Evolutionary conservation across 2,888 invertebrate species (phyloP).

Genomic region (Ptilodon capucinus): DNA sequence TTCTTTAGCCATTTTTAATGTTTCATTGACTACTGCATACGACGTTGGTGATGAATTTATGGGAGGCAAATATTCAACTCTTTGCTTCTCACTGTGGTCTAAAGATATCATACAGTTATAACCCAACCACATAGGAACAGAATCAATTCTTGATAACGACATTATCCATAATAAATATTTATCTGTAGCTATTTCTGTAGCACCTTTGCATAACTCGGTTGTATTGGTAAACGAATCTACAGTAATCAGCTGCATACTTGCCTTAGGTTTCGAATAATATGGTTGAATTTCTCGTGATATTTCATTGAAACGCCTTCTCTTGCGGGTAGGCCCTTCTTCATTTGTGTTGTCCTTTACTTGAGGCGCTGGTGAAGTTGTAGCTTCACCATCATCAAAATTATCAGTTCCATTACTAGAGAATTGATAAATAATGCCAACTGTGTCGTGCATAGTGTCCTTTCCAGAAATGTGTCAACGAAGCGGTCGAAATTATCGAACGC

Average conservation of each 20-base stretch:
- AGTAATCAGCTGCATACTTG: neutral
- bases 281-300: neutral
- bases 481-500: slow-evolving; percentile 16
- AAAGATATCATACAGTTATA: slow-evolving; percentile 27
- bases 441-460: slow-evolving; percentile 49
- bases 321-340: no score
- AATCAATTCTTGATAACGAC: slow-evolving; percentile 22
- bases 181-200: slow-evolving; percentile 7
- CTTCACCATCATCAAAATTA: neutral
- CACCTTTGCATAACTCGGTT: neutral
- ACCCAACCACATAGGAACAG: slow-evolving; percentile 16
- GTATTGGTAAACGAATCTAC: neutral
- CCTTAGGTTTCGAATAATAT: no score
- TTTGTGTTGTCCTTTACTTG: no score
- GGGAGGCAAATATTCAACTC: slow-evolving; percentile 36
- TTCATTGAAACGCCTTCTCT: neutral
- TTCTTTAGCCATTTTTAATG: slow-evolving; percentile 10
- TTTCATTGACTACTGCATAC: slow-evolving; percentile 37
- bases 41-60: slow-evolving; percentile 39
- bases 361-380: neutral
- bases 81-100: slow-evolving; percentile 25
- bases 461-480: slow-evolving; percentile 42
- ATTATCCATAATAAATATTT: slow-evolving; percentile 25
- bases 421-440: slow-evolving; percentile 27
- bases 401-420: neutral